These are phyloP conservation scores for Panulirus ornatus DNA, from an alignment of 1,140 invertebrate genomes.

Conservation along the genomic window DNA sequence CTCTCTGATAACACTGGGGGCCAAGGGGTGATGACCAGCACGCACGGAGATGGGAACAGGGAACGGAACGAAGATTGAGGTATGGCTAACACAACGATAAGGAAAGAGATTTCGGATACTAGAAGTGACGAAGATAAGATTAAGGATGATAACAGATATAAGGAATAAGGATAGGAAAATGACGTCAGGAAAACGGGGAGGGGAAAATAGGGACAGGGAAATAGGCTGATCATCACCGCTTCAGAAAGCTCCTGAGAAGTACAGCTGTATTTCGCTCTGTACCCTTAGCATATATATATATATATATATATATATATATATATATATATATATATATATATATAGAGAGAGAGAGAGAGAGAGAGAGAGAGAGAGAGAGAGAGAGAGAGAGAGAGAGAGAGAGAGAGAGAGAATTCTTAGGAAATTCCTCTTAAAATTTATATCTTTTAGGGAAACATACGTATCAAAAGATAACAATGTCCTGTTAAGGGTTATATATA, in stretches of 20 bases:
- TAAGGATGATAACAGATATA: not conserved
- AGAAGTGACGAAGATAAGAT: not conserved
- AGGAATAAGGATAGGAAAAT: not conserved
- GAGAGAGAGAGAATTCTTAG: not conserved
- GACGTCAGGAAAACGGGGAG: not conserved
- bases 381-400: not conserved
- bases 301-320: conserved; percentile 36
- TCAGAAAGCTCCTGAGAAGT: too few relatives aligned
- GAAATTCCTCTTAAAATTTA: too few relatives aligned
- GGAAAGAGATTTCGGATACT: not conserved
- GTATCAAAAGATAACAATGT: too few relatives aligned
- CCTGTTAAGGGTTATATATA: too few relatives aligned
- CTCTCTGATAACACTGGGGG: too few relatives aligned
- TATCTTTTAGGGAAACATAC: too few relatives aligned
- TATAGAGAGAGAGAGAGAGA: not conserved
- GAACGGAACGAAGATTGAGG: not conserved
- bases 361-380: conserved; percentile 23
- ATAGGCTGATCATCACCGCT: too few relatives aligned
- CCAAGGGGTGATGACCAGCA: too few relatives aligned
- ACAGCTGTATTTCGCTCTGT: too few relatives aligned
- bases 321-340: not conserved
- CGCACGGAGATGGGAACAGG: not conserved
- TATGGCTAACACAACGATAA: not conserved
- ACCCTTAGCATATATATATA: conserved; percentile 41
- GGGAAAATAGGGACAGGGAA: not conserved